Evolutionary conservation across 2,888 invertebrate species (phyloP).

Genomic region (Stramonita haemastoma): DNA sequence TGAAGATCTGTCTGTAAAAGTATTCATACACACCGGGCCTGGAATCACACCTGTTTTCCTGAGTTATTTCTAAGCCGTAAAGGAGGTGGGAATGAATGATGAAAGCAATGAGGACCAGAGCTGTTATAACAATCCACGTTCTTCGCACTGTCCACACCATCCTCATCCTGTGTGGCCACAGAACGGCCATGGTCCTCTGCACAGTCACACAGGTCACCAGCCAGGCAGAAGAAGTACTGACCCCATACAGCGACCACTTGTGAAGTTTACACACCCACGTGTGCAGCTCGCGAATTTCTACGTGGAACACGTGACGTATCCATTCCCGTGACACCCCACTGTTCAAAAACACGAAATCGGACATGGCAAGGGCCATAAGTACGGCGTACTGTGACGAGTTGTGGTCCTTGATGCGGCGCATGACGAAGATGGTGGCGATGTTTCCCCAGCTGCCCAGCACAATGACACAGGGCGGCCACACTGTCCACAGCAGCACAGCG

Average conservation of each 20-base stretch:
- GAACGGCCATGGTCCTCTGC: slow-evolving; percentile 2
- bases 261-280: background rate
- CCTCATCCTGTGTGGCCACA: background rate
- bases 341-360: background rate
- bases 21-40: background rate
- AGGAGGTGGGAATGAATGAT: background rate
- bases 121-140: background rate
- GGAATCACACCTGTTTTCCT: background rate
- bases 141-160: background rate
- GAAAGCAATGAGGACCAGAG: background rate
- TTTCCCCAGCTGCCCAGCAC: slow-evolving; percentile 8
- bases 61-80: background rate
- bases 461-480: background rate
- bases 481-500: background rate
- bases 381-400: slow-evolving; percentile 3
- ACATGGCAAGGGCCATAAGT: background rate
- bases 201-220: slow-evolving; percentile 2
- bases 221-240: background rate
- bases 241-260: background rate
- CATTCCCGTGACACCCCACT: background rate
- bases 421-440: slow-evolving; percentile 18
- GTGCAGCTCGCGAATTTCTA: background rate
- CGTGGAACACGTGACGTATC: background rate
- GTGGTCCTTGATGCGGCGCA: background rate
- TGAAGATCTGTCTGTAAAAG: background rate